Evolutionary conservation across 2,797 vertebrate species (phyloP).

Genomic region (Macropodus opercularis): DNA sequence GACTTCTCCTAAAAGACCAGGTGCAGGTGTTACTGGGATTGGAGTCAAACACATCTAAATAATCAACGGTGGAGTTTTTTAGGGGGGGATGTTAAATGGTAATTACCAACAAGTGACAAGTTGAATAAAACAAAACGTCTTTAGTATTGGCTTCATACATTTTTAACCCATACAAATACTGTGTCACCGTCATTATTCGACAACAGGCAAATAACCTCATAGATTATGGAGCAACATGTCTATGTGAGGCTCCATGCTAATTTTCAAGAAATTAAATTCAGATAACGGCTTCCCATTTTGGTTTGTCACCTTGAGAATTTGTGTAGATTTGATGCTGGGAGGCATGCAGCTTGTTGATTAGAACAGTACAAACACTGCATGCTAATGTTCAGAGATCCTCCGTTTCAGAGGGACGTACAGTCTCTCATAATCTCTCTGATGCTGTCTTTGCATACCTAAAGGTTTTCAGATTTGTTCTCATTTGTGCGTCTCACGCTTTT

Average conservation of each 20-base stretch:
- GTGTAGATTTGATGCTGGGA: constrained; percentile 81
- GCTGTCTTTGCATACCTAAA: constrained; percentile 30
- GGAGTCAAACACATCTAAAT: background rate
- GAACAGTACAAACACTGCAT: constrained; percentile 77
- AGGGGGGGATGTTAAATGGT: background rate
- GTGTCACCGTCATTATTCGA: constrained; percentile 1
- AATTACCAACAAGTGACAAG: background rate
- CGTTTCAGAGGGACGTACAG: constrained; percentile 40
- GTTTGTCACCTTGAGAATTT: constrained; percentile 80
- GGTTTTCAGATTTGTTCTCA: constrained; percentile 3
- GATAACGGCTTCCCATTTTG: constrained; percentile 61
- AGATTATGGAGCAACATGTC: constrained; percentile 43
- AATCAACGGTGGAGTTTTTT: background rate
- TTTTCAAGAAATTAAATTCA: constrained; percentile 77
- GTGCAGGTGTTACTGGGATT: no score
- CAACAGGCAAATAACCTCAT: constrained; percentile 48
- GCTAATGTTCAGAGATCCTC: constrained; percentile 72
- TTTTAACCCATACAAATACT: background rate
- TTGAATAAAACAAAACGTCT: background rate
- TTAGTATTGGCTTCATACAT: background rate
- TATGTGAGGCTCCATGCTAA: constrained; percentile 15
- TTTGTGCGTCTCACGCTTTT: constrained; percentile 2
- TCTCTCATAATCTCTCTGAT: constrained; percentile 34
- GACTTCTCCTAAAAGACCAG: no score
- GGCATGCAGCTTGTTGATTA: constrained; percentile 83